Base-by-base conservation (phyloP, 2,113 vertebrate species). In the Zosterops japonicus region DNA sequence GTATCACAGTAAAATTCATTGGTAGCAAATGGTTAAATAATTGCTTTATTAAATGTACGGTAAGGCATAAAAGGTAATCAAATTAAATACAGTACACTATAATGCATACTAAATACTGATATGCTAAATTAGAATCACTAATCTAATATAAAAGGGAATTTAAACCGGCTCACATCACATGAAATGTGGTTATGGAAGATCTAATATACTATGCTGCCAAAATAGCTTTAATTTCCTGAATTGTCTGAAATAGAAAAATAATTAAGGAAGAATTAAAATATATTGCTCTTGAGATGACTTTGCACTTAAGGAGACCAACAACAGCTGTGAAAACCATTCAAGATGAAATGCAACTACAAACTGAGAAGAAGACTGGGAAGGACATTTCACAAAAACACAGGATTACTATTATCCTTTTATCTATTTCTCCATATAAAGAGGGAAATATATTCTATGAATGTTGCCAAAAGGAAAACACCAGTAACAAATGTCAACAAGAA, bases 241-340 rank as follows among this genome's bases (percentile, higher is more conserved):
- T 90, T 2, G 17, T 89, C 92, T 89, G 49, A 90, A 95, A 95
- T 81, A 94, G 92, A 94, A 94, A 94, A 96, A 92, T 94, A 97
- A 96, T 96, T 93, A 95, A 46, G 50, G 65, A 68, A 93, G 90
- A 94, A 95, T 90, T 92, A 94, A 96, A 96, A 96, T 87, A 78
- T 64, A 96, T 93, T 95, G 92, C 83, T 95, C 92, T 94, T 96
- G 86, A 95, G 86, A 96, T 93, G 90, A 96, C 94, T 96, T 97
- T 96, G 94, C 82, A 78, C 85, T 75, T 93, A 42, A 83, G 41
- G 28, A 86, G 68, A 74, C 25, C n/a, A 94, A 71, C 60, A 83
- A 90, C 28, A 89, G 56, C 56, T 89, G 80, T 78, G 53, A 81
- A 90, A 95, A 68, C 28, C 27, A 47, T 55, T 70, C 53, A 41